Evolutionary conservation across 2,888 invertebrate genomes (phyloP), one percentile per base, ranked within the genome.

Genomic region (Amorpha juglandis): DNA sequence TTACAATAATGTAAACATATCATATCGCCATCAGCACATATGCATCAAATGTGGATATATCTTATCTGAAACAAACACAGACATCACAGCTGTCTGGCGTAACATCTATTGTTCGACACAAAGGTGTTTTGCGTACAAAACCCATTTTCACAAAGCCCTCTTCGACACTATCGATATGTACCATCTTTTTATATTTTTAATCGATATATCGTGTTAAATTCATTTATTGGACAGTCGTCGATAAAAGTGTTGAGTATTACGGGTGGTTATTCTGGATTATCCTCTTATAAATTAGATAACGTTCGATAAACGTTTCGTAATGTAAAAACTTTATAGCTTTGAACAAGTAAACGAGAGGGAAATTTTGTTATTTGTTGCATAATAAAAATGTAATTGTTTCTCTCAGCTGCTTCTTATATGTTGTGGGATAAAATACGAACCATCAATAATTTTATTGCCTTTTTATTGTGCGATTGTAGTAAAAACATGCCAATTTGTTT

Each of bases 31-130:
- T 65, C 64, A 58, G 55, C 64, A 48, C 55, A 48, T 64, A 55
- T 16, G 48, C 64, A 65, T 65, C 55, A 65, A 48, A 58, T 50
- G 55, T 65, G 48, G 19, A 58, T 55, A 65, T 65, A 65, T n/a
- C 67, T 71, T 67, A 73, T 68, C 64, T 69, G 42, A 53, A 63
- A 65, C 72, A 78, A 78, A 82, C 80, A 86, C 76, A 85, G 84
- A 78, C 86, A 82, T 87, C 86, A 78, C 92, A 92, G 87, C 91
- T 92, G 92, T 81, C 77, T 82, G 90, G 90, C 90, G 88, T 83
- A 90, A 90, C 87, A 89, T 83, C 87, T 83, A 83, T 87, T 87
- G 84, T 89, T 84, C 81, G 68, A 75, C 77, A 88, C 87, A 91
- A 92, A 92, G 91, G 92, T 92, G 92, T 90, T 89, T 86, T 80